Conservation (phyloP, 2,888 invertebrate species). For the Phymatocera aterrima region DNA sequence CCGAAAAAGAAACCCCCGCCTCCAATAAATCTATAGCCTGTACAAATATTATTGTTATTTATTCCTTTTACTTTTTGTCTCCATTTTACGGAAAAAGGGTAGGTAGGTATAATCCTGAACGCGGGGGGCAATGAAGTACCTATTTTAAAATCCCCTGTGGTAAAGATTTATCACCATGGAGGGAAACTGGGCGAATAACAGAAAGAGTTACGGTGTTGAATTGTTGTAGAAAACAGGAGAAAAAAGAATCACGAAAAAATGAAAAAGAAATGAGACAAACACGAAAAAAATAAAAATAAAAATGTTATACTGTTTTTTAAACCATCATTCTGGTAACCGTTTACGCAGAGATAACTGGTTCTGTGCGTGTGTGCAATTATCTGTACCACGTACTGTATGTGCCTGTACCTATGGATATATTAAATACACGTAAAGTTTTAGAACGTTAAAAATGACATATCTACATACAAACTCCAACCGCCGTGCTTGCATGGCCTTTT, state of each 20-base stretch:
- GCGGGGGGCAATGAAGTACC: not conserved
- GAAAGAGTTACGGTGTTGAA: constrained; percentile 31
- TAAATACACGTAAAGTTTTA: too few relatives aligned
- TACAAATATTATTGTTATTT: too few relatives aligned
- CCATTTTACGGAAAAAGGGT: not conserved
- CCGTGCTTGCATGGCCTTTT: too few relatives aligned
- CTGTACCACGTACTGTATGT: not conserved
- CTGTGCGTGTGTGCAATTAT: not conserved
- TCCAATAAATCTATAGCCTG: too few relatives aligned
- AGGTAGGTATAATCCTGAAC: not conserved
- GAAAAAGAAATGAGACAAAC: not conserved
- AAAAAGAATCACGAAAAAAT: not conserved
- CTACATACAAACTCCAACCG: too few relatives aligned
- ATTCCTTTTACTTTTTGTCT: not conserved
- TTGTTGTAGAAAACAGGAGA: not conserved
- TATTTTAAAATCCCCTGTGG: constrained; percentile 4
- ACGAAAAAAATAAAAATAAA: not conserved
- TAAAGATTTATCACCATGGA: constrained; percentile 7
- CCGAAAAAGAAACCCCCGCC: too few relatives aligned
- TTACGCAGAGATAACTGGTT: not conserved
- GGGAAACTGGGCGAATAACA: constrained; percentile 4
- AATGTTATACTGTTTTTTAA: not conserved
- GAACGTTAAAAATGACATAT: too few relatives aligned
- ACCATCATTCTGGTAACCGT: not conserved
- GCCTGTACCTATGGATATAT: not conserved